Evolutionary conservation across 2,113 vertebrate species (phyloP), one percentile per base, ranked within the genome.

Genomic region (Elephas maximus): DNA sequence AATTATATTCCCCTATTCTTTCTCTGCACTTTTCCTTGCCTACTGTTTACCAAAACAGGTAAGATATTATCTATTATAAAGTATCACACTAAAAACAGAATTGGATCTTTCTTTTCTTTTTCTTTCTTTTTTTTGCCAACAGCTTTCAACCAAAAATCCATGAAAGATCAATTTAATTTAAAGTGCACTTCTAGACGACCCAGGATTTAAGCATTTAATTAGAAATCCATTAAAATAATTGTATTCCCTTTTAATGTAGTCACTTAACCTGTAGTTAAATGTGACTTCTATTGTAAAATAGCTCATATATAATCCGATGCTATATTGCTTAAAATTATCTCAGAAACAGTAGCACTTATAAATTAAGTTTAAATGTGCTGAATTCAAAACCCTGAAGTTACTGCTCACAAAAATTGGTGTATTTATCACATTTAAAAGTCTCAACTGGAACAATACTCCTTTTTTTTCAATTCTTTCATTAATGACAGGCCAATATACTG

Each of bases 161-260:
- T 97, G 71, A 96, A 90, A 89, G 67, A 97, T 86, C 44, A 97
- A 92, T 96, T 96, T 81, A 96, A 97, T 85, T 96, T 94, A 97
- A 97, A 97, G 51, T 90, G 45, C 21, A 94, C 60, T 88, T 96
- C 44, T 89, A 94, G 67, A 93, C 57, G 91, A 89, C 44, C 15
- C 6, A 90, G 33, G 87, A 95, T 71, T 76, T 92, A 95, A 96
- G 82, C 23, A 57, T 89, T 44, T 20, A 96, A 98, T 76, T 97
- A 69, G 14, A 97, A 97, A 97, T 96, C 95, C 89, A 97, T 5
- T 95, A 97, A 95, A 96, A 94, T 97, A 97, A 97, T 96, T 97
- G 78, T 95, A 92, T 93, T 95, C 88, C 41, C 37, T 95, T 93
- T 95, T 96, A 95, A 91, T 93, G 78, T 88, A 98, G 94, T 97